Evolutionary conservation across 2,888 invertebrate species (phyloP), one percentile per base, ranked within the genome.

Genomic region (Nomada fucata): DNA sequence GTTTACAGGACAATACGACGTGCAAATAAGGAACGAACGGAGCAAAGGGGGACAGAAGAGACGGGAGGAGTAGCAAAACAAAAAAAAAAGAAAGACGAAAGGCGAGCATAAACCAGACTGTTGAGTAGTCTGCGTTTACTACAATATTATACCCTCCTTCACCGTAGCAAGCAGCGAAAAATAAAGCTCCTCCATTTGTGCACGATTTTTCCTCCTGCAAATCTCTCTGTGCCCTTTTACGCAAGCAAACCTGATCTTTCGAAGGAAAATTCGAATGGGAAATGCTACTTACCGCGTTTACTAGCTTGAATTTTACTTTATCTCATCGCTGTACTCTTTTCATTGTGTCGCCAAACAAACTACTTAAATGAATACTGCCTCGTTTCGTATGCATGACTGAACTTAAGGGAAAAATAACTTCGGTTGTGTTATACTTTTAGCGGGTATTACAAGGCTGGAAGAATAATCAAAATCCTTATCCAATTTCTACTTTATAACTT

Each of bases 1-100:
- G 81, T 81, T 83, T 71, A 73, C 77, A 71, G 71, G 80, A 83
- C 81, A 83, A 83, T 83, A 61, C 73, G 63, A 71, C 67, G 76
- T 74, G 74, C 83, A 77, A 83, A 83, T 81, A 83, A 77, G 80
- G 76, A 55, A 72, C 72, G 60, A 55, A 75, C 50, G 65, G 55
- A 57, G 53, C 74, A 74, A 83, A 76, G 55, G 26, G 70, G 64
- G 69, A 59, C 29, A 26, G 69, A 64, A 36, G 68, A n/a, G 36
- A 47, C 36, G 18, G 36, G 57, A n/a, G 26, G 44, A 68, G 71
- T 23, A 15, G 18, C 7, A 2, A n/a, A 11, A n/a, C 20, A n/a
- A 20, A 0, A n/a, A 23, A 55, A 55, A 23, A 23, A 55, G 55
- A 15, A n/a, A n/a, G 50, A 70, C 65, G 75, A 70, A 63, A 52